Evolutionary conservation across 2,888 invertebrate genomes (phyloP).

Genomic region (Linyphia triangularis): DNA sequence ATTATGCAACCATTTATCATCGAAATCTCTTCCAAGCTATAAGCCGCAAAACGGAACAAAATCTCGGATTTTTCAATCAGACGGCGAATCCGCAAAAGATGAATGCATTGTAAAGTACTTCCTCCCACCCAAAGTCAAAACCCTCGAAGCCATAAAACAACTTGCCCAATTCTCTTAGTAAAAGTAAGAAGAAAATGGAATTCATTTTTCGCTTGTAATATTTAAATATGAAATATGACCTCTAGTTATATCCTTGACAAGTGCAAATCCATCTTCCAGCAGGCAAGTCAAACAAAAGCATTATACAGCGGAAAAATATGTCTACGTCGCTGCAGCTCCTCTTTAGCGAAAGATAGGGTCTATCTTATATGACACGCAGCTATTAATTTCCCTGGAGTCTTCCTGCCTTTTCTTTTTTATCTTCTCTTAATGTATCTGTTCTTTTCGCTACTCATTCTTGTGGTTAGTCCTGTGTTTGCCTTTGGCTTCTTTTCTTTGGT

Average conservation of each 20-base stretch:
- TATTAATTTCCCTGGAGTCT: slow-evolving; percentile 73
- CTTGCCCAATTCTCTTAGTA: not conserved
- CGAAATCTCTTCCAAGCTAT: not conserved
- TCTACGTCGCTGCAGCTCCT: slow-evolving; percentile 30
- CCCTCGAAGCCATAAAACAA: slow-evolving; percentile 1
- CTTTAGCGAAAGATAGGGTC: slow-evolving; percentile 70
- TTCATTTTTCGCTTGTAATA: slow-evolving; percentile 60
- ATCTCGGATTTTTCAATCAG: not conserved
- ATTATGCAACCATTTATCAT: not conserved
- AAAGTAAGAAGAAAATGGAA: not conserved
- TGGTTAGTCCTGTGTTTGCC: slow-evolving; percentile 59
- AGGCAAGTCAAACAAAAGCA: slow-evolving; percentile 64
- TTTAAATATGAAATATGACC: slow-evolving; percentile 74
- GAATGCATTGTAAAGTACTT: not conserved
- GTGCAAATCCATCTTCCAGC: slow-evolving; percentile 65
- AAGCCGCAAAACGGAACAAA: not conserved
- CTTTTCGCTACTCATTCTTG: slow-evolving; percentile 51
- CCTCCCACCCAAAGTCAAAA: not conserved
- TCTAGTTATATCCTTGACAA: slow-evolving; percentile 59
- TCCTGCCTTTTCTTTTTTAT: slow-evolving; percentile 33
- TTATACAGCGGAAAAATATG: slow-evolving; percentile 62
- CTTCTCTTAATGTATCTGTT: slow-evolving; percentile 68
- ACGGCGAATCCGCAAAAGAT: not conserved
- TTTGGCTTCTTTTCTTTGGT: slow-evolving; percentile 8
- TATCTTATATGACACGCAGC: slow-evolving; percentile 70